A percentile compares a stretch with the other conserved stretches of the same genome.
Conservation (phyloP, 2,888 invertebrate species). For the Unio delphinus region DNA sequence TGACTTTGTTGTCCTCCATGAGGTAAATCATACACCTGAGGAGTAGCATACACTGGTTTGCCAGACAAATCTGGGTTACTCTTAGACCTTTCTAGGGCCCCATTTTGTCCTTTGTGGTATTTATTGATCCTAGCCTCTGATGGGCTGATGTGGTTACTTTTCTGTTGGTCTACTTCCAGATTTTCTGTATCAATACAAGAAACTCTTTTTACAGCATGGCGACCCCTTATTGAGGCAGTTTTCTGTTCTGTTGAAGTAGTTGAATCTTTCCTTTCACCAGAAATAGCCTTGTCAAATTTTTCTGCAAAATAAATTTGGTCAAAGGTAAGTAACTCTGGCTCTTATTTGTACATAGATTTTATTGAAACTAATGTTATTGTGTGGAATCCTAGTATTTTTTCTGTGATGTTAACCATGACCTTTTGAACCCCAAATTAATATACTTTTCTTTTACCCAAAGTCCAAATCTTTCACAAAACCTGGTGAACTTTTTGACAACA, state of each 20-base stretch:
- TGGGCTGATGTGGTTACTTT: slow-evolving; percentile 45
- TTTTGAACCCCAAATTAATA: too few relatives aligned
- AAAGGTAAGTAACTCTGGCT: too few relatives aligned
- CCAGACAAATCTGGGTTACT: slow-evolving; percentile 57
- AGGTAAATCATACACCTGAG: slow-evolving; percentile 29
- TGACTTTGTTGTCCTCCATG: slow-evolving; percentile 16
- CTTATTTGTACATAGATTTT: too few relatives aligned
- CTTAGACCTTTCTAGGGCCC: slow-evolving; percentile 51
- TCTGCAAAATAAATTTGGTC: slow-evolving; percentile 50
- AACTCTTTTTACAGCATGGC: slow-evolving; percentile 74
- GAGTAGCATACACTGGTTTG: slow-evolving; percentile 39
- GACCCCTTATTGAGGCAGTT: slow-evolving; percentile 91
- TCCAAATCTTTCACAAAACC: too few relatives aligned
- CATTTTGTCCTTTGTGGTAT: slow-evolving; percentile 35
- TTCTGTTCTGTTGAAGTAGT: slow-evolving; percentile 71
- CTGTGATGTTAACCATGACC: too few relatives aligned
- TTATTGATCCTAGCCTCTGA: slow-evolving; percentile 52
- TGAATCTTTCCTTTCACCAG: slow-evolving; percentile 15
- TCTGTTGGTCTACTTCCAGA: slow-evolving; percentile 23
- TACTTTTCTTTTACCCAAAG: too few relatives aligned
- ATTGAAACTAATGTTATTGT: too few relatives aligned
- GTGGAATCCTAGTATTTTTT: too few relatives aligned
- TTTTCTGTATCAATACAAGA: slow-evolving; percentile 57
- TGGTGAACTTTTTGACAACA: too few relatives aligned
- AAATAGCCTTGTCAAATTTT: slow-evolving; percentile 65